Base-by-base conservation (phyloP, 2,888 invertebrate genomes). In the Baronia brevicornis region DNA sequence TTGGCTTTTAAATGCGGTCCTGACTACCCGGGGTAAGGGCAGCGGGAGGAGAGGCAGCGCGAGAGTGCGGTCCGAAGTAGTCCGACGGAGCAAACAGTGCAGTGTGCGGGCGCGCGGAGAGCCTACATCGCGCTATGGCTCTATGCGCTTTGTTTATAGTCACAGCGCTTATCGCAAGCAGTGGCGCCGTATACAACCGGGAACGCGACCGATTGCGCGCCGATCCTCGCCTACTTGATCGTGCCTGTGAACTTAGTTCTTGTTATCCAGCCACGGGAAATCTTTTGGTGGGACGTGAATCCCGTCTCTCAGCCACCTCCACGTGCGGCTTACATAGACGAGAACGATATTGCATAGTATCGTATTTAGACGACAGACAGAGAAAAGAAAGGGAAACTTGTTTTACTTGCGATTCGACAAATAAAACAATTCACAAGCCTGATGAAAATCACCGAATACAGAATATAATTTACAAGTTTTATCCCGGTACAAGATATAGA, bases 181-280 rank as follows among this genome's bases (percentile, higher is more conserved):
- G 65, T 55, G 56, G 56, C 60, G 79, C 80, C 38, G 68, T 70
- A 6, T 79, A 73, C 54, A 68, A 50, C 44, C 60, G 67, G 45
- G 69, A 77, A 41, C 74, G 77, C 42, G 74, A 75, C 43, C 74
- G 75, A 36, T 60, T 65, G 28, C 75, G 75, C 33, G 74, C 80
- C 29, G 86, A 86, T 55, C 78, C 84, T 34, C 84, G 79, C 7
- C 77, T 86, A 33, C 84, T 87, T 49, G 86, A 89, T 40, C 92
- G 93, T 61, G 93, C 95, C 3, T 99, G 98, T 79, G 96, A 97
- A 57, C 91, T 95, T 62, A 93, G 96, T 56, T 97, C 97, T 8
- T 99, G 99, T 84, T 98, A 98, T 68, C 99, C 99, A 1, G 97
- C 97, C 27, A 98, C 98, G n/a, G 99, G 99, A 32, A 98, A 99